Base-by-base conservation (phyloP, 2,113 vertebrate genomes). In the Romanogobio albipinnatus region DNA sequence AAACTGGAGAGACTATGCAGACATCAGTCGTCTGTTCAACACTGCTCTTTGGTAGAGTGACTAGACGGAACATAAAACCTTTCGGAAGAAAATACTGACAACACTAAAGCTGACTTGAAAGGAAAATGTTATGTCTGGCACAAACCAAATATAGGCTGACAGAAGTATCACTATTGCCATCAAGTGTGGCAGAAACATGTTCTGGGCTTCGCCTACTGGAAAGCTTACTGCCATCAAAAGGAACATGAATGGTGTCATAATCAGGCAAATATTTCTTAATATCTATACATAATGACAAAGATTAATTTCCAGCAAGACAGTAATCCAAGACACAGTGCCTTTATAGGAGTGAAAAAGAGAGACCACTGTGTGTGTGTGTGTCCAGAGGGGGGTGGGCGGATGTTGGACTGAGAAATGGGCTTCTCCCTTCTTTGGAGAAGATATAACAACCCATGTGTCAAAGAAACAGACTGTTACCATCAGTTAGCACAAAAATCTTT, bases 1-100 rank as follows among this genome's bases (percentile, higher is more conserved):
- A 62, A 79, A 47, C 26, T 45, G n/a, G n/a, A 62, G 77, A 62
- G n/a, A 62, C 33, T 77, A 62, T 79, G 11, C 58, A 62, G 77
- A 79, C 39, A 26, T 64, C 36, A 62, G 39, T 7, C 15, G 1
- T 79, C 43, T 59, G 4, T 45, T 73, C 39, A 45, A 26, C 22
- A 47, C 43, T 26, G 22, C n/a, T 74, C 70, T 73, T 47, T 47
- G 5, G 22, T n/a, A 73, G 70, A 33, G 26, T 15, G 24, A 17
- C 26, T 33, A 33, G 62, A 74, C 43, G 19, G 17, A 43, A 49
- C 45, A 11, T 33, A 62, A 80, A 79, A 64, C 58, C 9, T 7
- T 78, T 78, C 43, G 9, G 24, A 64, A 29, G 3, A 15, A 80
- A 64, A 26, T 29, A 17, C 77, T 62, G 39, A 62, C n/a, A 61